phyloP scores from a whole-genome alignment of 2,113 vertebrate species.

The Trichomycterus rosablanca region DNA sequence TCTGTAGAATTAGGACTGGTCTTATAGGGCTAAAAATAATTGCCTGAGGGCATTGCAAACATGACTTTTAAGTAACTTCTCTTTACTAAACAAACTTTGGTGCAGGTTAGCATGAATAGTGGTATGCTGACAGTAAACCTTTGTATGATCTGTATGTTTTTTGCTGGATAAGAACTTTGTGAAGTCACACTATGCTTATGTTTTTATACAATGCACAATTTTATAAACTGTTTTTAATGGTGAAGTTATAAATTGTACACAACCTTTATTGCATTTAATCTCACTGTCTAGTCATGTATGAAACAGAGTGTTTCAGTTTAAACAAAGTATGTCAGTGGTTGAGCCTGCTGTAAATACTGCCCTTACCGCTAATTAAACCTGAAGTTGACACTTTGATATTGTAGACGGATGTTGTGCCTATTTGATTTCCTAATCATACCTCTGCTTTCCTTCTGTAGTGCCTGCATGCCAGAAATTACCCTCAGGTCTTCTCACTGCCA shows the following conservation, averaged over 20 bases:
- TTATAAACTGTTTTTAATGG: conserved; percentile 16
- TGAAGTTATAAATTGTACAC: conserved; percentile 28
- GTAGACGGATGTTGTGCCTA: conserved; percentile 42
- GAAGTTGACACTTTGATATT: conserved; percentile 20
- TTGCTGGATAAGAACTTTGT: conserved; percentile 6
- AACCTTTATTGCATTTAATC: conserved; percentile 24
- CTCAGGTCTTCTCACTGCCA: conserved; percentile 1
- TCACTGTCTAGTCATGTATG: conserved; percentile 27
- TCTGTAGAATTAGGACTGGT: too few species aligned
- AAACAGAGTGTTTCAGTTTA: conserved; percentile 24
- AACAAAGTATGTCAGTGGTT: conserved; percentile 21
- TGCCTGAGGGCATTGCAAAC: too few species aligned
- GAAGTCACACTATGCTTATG: conserved; percentile 29
- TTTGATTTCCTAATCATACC: conserved; percentile 58
- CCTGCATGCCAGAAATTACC: conserved; percentile 17
- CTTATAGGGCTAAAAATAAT: too few species aligned
- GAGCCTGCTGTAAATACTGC: conserved; percentile 17
- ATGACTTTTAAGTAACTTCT: too few species aligned
- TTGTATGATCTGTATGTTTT: background rate
- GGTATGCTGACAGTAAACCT: conserved; percentile 2
- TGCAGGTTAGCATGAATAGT: background rate
- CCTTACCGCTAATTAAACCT: conserved; percentile 36
- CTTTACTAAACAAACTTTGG: too few species aligned
- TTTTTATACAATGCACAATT: conserved; percentile 35
- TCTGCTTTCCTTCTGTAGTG: conserved; percentile 52